These are phyloP conservation scores for Cataglyphis altisquamis DNA, from an alignment of 2,888 invertebrate genomes.

Conservation along the genomic window DNA sequence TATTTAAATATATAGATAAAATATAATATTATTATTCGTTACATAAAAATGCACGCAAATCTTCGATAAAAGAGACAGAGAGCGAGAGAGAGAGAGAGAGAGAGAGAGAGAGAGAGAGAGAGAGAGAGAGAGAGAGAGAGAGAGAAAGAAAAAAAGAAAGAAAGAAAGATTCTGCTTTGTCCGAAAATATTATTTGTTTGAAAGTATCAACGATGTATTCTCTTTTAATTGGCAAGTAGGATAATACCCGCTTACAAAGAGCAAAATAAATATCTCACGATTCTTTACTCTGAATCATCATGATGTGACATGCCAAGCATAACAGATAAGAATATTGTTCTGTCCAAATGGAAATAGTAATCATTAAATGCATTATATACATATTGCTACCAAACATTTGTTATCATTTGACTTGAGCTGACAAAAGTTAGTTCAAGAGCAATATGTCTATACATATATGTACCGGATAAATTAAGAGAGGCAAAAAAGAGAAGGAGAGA, in stretches of 20 bases:
- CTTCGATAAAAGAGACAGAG: background rate
- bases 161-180: background rate
- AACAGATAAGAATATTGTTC: slow-evolving; percentile 28
- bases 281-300: slow-evolving; percentile 15
- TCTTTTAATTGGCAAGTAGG: background rate
- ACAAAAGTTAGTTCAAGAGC: background rate
- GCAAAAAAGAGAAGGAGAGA: background rate
- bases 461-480: background rate
- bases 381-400: background rate
- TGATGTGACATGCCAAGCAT: background rate
- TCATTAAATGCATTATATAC: background rate
- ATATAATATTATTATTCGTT: background rate
- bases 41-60: background rate
- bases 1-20: background rate
- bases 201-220: background rate
- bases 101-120: too few relatives aligned
- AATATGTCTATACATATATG: too few relatives aligned
- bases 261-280: background rate
- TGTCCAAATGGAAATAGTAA: background rate
- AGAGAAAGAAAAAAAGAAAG: too few relatives aligned
- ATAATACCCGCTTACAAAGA: slow-evolving; percentile 6
- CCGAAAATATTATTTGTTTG: background rate
- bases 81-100: too few relatives aligned
- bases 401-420: background rate
- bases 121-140: too few relatives aligned